These are phyloP conservation scores for Protonemura montana DNA, from an alignment of 2,888 invertebrate species.

Conservation along the genomic window DNA sequence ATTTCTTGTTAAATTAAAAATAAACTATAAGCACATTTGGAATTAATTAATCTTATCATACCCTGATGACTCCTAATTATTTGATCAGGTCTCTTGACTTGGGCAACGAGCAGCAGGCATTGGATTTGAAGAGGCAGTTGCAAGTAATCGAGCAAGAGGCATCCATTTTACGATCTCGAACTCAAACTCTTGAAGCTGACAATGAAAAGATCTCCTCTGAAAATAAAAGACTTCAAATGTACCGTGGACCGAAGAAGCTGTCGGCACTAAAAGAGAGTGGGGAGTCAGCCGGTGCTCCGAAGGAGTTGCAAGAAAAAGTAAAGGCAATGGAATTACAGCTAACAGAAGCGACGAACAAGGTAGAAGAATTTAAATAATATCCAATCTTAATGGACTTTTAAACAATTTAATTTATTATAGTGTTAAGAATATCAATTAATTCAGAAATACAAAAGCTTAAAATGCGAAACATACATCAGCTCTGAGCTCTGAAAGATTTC, in stretches of 20 bases:
- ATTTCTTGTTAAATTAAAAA: constrained; percentile 38
- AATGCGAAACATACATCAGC: too few species aligned
- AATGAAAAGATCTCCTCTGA: constrained; percentile 78
- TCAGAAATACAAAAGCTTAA: too few species aligned
- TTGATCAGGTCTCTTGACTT: constrained; percentile 66
- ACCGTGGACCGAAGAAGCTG: constrained; percentile 64
- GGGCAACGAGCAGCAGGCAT: constrained; percentile 66
- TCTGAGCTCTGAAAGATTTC: too few species aligned
- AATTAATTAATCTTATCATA: neutral
- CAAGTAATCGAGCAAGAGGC: constrained; percentile 82
- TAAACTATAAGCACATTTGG: too few species aligned
- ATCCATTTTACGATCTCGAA: constrained; percentile 71
- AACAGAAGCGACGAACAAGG: constrained; percentile 66
- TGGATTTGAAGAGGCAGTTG: constrained; percentile 77
- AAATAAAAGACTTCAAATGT: constrained; percentile 73
- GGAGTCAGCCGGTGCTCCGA: constrained; percentile 57
- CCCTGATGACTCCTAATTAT: constrained; percentile 21
- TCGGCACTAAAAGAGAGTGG: constrained; percentile 39
- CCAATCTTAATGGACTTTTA: too few species aligned
- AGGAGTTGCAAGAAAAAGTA: constrained; percentile 68
- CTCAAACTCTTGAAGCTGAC: constrained; percentile 74
- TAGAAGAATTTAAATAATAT: constrained; percentile 35
- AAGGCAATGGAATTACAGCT: constrained; percentile 69
- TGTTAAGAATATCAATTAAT: too few species aligned
- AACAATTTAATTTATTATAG: too few species aligned